These are phyloP conservation scores for Meloidogyne chitwoodi DNA, from an alignment of 1,140 invertebrate genomes.

Conservation along the genomic window DNA sequence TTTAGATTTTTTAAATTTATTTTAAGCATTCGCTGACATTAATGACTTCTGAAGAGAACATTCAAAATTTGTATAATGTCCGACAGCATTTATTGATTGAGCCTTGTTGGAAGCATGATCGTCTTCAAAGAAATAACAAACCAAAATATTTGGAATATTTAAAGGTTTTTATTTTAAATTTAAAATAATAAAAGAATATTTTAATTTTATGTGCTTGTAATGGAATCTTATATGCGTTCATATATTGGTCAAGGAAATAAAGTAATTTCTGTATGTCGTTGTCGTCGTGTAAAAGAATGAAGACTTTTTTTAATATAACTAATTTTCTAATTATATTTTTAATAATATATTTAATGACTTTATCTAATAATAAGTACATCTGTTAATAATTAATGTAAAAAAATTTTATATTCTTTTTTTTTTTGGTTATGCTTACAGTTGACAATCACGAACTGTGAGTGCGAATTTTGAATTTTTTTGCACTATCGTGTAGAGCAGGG, in stretches of 20 bases:
- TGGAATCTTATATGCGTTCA: slow-evolving; percentile 10
- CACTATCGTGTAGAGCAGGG: too few species aligned
- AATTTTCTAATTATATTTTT: not conserved
- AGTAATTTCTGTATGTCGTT: slow-evolving; percentile 1
- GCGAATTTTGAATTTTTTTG: too few species aligned
- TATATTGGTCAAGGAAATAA: slow-evolving; percentile 12
- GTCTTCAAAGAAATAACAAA: not conserved
- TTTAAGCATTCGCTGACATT: slow-evolving; percentile 22
- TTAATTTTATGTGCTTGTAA: slow-evolving; percentile 6
- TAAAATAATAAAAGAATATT: not conserved
- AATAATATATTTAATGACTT: too few species aligned
- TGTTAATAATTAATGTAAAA: too few species aligned
- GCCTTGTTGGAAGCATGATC: not conserved
- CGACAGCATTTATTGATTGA: slow-evolving; percentile 18
- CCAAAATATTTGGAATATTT: slow-evolving; percentile 26
- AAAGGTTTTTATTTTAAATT: not conserved
- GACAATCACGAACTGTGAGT: too few species aligned
- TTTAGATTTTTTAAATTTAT: not conserved
- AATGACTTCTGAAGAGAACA: slow-evolving; percentile 35
- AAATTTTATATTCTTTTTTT: too few species aligned
- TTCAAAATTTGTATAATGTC: slow-evolving; percentile 26
- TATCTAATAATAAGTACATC: too few species aligned
- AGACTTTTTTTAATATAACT: not conserved
- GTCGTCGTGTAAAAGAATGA: not conserved
- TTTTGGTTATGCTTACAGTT: too few species aligned